Evolutionary conservation across 2,113 vertebrate genomes (phyloP).

Genomic region (Pituophis catenifer): DNA sequence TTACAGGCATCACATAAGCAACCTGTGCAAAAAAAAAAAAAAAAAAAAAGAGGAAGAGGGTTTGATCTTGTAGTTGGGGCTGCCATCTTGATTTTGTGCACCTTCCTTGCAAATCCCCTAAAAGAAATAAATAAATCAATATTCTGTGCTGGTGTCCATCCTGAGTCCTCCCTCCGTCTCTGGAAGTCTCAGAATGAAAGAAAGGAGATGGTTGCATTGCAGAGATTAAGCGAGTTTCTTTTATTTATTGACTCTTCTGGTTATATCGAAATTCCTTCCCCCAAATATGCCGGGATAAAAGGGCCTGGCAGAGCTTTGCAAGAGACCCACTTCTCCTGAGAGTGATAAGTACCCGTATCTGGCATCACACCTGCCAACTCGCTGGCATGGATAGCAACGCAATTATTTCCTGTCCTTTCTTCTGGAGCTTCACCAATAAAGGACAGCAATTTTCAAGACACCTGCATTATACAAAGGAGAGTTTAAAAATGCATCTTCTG

Average conservation of each 20-base stretch:
- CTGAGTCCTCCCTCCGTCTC: not conserved
- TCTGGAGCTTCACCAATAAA: conserved; percentile 39
- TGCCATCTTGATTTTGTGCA: not conserved
- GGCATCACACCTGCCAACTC: conserved; percentile 41
- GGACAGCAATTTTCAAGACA: conserved; percentile 52
- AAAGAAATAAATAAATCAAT: no score
- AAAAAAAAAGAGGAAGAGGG: not conserved
- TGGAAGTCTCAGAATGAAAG: conserved; percentile 26
- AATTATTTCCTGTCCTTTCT: conserved; percentile 55
- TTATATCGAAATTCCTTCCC: conserved; percentile 36
- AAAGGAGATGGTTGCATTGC: conserved; percentile 43
- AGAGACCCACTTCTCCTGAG: conserved; percentile 52
- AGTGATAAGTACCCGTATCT: conserved; percentile 58
- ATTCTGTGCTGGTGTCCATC: not conserved
- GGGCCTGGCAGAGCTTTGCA: conserved; percentile 33
- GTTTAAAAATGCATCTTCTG: conserved; percentile 38
- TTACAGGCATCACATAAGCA: not conserved
- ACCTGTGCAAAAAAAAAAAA: not conserved
- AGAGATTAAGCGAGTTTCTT: conserved; percentile 45
- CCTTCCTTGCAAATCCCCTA: not conserved
- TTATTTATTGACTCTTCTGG: conserved; percentile 36
- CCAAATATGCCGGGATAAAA: conserved; percentile 53
- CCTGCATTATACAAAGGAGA: conserved; percentile 47
- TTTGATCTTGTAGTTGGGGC: not conserved
- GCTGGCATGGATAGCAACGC: conserved; percentile 52